phyloP scores from a whole-genome alignment of 2,888 invertebrate species.

The Sarcophaga rosellei region DNA sequence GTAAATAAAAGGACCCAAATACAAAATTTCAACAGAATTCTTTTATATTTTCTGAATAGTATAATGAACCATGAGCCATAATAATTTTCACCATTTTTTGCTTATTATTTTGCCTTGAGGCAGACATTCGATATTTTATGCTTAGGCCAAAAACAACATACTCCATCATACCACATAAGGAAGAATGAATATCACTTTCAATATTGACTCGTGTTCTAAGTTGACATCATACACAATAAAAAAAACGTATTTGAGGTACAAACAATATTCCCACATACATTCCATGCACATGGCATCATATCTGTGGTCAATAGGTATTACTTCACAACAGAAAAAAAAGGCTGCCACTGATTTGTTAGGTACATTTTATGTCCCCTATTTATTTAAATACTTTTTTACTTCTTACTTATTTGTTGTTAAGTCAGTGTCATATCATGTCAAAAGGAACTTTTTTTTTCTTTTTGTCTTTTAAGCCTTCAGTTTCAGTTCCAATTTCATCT shows the following conservation, averaged over 20 bases:
- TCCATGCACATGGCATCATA: slow-evolving; percentile 22
- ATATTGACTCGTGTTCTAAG: slow-evolving; percentile 61
- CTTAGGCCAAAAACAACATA: slow-evolving; percentile 17
- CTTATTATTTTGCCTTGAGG: background rate
- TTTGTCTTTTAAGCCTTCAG: background rate
- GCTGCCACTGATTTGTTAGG: slow-evolving; percentile 38
- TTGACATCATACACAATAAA: slow-evolving; percentile 31
- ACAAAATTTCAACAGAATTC: too few species aligned
- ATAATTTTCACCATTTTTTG: background rate
- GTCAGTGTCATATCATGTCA: slow-evolving; percentile 18
- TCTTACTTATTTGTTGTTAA: background rate
- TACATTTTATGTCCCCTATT: background rate
- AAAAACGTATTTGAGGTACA: background rate
- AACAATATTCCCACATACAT: slow-evolving; percentile 9
- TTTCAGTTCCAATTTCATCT: slow-evolving; percentile 28
- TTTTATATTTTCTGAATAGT: too few species aligned
- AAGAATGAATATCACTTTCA: slow-evolving; percentile 60
- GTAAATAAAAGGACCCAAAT: too few species aligned
- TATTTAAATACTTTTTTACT: slow-evolving; percentile 2
- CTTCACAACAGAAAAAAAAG: slow-evolving; percentile 4
- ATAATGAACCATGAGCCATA: too few species aligned
- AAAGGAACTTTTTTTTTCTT: slow-evolving; percentile 8
- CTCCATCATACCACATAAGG: background rate
- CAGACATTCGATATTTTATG: slow-evolving; percentile 57
- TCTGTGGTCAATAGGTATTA: slow-evolving; percentile 30